Base-by-base conservation (phyloP, 2,797 vertebrate species). In the Chiropotes sagulatus region DNA sequence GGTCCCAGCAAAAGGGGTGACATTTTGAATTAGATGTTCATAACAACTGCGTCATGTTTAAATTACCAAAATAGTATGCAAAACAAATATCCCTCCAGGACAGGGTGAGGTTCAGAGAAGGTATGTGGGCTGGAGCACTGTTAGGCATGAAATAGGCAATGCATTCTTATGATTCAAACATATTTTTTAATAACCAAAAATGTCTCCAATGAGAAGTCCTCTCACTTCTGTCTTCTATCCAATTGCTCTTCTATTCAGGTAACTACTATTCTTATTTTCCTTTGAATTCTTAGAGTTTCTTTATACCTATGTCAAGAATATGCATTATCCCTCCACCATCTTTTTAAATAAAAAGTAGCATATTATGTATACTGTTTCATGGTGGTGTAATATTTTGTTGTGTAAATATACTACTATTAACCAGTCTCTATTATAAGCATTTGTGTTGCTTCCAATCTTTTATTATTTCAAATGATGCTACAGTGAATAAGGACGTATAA, bases 311-410 rank as follows among this genome's bases (percentile, higher is more conserved):
- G 36, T 46, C 54, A 80, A 76, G 54, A 52, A 61, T 78, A 76
- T 52, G 46, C 75, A 67, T 90, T 72, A 72, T 19, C 57, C 17
- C n/a, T n/a, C 57, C 7, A 57, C n/a, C 9, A 72, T 20, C 26
- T 72, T 80, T 92, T 79, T 26, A 94, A 87, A 84, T 46, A 90
- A 95, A 82, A 89, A 80, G n/a, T 79, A 90, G 13, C n/a, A 58
- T 41, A 52, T 24, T 46, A 26, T 52, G 26, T 33, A 33, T 12
- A 75, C 15, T 26, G 26, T 14, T 61, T 86, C 30, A 90, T 52
- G 78, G 33, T 73, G 46, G 2, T 17, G 20, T 15, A 28, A 9
- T n/a, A 81, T 64, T 76, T 92, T 44, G 3, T 82, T 50, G 22
- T 67, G 26, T 86, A 57, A 78, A 24, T 70, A 46, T 57, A 67